Percentiles rank a stretch among this genome's conserved stretches.
These are phyloP conservation scores for Creontiades dilutus DNA, from an alignment of 2,888 invertebrate species.

Conservation along the genomic window DNA sequence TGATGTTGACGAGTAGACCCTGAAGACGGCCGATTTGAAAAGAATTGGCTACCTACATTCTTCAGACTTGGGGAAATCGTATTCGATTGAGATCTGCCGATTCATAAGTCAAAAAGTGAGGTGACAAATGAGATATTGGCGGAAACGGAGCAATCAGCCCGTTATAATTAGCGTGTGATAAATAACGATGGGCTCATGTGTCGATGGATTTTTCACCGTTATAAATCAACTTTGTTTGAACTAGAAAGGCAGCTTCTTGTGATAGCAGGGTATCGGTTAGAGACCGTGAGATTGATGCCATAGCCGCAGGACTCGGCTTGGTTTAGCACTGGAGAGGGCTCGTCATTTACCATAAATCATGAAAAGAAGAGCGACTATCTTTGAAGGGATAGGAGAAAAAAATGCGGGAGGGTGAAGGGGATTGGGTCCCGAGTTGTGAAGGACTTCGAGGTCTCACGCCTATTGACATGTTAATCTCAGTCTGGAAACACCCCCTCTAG, in stretches of 20 bases:
- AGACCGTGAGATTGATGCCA: slow-evolving; percentile 50
- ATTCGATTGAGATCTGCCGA: background rate
- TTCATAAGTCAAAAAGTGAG: background rate
- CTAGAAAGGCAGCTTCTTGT: slow-evolving; percentile 38
- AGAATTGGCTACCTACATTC: background rate
- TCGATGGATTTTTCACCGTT: slow-evolving; percentile 41
- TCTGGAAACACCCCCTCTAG: background rate
- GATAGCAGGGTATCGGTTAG: slow-evolving; percentile 29
- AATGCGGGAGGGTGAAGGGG: background rate
- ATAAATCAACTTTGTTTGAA: slow-evolving; percentile 52
- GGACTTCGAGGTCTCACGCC: slow-evolving; percentile 49
- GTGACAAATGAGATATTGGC: background rate
- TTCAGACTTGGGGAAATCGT: background rate
- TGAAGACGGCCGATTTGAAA: background rate
- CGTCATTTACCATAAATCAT: slow-evolving; percentile 61
- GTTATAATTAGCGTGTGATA: background rate
- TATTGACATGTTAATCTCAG: slow-evolving; percentile 64
- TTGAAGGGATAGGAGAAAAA: slow-evolving; percentile 27
- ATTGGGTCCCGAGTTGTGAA: slow-evolving; percentile 34
- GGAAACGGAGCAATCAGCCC: background rate
- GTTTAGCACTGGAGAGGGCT: background rate
- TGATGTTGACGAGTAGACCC: background rate
- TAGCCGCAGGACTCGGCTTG: slow-evolving; percentile 30
- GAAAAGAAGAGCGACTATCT: slow-evolving; percentile 33
- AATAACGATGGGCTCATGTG: slow-evolving; percentile 15